phyloP scores from a whole-genome alignment of 37 sponge, comb jelly and placozoan species.

The Geodia barretti region DNA sequence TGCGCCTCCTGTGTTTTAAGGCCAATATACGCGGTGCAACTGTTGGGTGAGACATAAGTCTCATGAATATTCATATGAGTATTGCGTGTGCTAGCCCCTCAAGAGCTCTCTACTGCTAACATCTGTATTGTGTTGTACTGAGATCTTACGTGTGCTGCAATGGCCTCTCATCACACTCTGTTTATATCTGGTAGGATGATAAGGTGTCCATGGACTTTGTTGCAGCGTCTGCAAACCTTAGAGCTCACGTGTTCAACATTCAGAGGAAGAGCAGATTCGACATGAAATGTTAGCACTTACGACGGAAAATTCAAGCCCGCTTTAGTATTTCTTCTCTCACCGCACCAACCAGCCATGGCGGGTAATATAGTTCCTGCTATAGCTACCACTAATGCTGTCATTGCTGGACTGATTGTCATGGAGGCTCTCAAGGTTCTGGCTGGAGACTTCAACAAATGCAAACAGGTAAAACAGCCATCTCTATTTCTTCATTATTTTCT shows the following conservation, averaged over 20 bases:
- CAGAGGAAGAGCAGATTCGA: conserved; percentile 87
- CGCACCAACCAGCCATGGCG: conserved; percentile 84
- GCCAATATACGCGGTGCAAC: no score
- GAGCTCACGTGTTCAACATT: conserved; percentile 78
- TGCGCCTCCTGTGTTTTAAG: no score
- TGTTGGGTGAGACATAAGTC: no score
- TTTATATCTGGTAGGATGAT: conserved; percentile 70
- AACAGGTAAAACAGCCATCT: conserved; percentile 43
- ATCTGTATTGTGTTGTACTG: no score
- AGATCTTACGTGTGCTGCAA: no score
- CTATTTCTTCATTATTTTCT: not conserved
- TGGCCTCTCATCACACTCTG: no score
- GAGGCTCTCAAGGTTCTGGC: conserved; percentile 90
- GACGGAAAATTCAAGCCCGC: not conserved
- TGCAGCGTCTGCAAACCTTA: conserved; percentile 87
- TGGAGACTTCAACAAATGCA: conserved; percentile 74
- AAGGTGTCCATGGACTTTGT: conserved; percentile 89
- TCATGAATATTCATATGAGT: no score
- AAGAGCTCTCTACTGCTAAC: no score
- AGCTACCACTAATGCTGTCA: conserved; percentile 97
- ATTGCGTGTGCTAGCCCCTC: no score
- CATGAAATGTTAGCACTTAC: conserved; percentile 77
- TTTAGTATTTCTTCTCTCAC: not conserved
- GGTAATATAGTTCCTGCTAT: conserved; percentile 99
- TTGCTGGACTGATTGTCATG: conserved; percentile 96